Evolutionary conservation across 2,113 vertebrate genomes (phyloP).

Genomic region (Pelecanoides urinatrix): DNA sequence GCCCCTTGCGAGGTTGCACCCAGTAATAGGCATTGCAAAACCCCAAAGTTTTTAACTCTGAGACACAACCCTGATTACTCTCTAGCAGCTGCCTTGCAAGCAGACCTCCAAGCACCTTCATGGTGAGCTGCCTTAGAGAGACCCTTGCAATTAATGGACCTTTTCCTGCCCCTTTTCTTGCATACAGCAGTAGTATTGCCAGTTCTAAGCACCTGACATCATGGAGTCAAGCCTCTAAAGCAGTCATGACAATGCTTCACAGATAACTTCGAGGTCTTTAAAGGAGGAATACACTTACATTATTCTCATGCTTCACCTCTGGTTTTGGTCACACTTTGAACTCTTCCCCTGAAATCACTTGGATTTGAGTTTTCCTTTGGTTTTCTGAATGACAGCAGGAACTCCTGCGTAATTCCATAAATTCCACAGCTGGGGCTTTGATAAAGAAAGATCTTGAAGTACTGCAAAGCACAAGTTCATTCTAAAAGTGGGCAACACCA

Average conservation of each 20-base stretch:
- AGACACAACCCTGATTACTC: background rate
- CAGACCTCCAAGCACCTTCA: background rate
- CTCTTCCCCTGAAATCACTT: background rate
- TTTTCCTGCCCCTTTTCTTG: background rate
- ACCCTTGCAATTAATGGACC: background rate
- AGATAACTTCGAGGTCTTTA: background rate
- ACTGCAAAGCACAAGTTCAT: background rate
- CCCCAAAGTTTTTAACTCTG: background rate
- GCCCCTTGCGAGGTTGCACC: background rate
- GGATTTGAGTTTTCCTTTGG: background rate
- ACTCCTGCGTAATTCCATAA: background rate
- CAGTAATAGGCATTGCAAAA: background rate
- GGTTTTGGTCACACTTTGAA: background rate
- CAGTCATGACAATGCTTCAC: background rate
- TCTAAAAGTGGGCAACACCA: background rate
- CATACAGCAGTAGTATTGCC: background rate
- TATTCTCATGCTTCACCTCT: background rate
- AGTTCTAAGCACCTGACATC: background rate
- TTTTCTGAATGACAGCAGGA: background rate
- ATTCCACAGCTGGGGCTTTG: background rate
- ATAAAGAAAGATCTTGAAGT: background rate
- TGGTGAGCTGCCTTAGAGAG: background rate
- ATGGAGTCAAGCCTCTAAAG: background rate
- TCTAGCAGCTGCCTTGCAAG: background rate
- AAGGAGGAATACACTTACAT: background rate